Evolutionary conservation across 2,888 invertebrate genomes (phyloP), one percentile per base, ranked within the genome.

Genomic region (Meganola albula): DNA sequence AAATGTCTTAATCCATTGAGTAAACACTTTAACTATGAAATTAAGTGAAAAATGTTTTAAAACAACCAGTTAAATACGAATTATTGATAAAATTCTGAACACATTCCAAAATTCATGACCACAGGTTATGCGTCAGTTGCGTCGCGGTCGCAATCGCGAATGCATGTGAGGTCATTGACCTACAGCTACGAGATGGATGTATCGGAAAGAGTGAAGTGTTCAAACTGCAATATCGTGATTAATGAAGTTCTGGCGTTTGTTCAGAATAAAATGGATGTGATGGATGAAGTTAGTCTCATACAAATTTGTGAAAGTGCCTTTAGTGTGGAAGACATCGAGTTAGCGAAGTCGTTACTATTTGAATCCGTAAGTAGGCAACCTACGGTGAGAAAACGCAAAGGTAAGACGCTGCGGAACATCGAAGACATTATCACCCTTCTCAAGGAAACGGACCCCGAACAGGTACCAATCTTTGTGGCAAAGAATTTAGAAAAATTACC

Each of bases 241-340:
- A 7, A 13, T 12, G 24, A 24, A 12, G 12, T 24, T n/a, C 13
- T 24, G n/a, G 24, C 24, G 7, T 24, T 24, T 24, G 12, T 24
- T 8, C 24, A 24, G 13, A 24, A 24, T 12, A 24, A 24, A 24
- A 12, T 12, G n/a, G 24, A 24, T 24, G 24, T 24, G 2, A 24
- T 24, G 24, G n/a, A 6, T 6, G 12, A 24, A 23, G 12, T 13
- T 18, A 34, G 36, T 10, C 18, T 40, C n/a, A 12, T 14, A 4
- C 11, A 31, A 9, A 34, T 37, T 10, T 40, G 36, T 28, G 31
- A 21, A 24, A 40, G 33, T 25, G 31, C 36, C 2, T 37, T 37
- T 21, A 20, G 14, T 22, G n/a, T 6, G 11, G 28, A 27, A 1
- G 37, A 37, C 1, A 37, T 37, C 12, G 7, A 30, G 22, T 6